Percentiles rank a stretch among this genome's conserved stretches.
Conservation (phyloP, 2,888 invertebrate species). For the Drosophila suboccidentalis region DNA sequence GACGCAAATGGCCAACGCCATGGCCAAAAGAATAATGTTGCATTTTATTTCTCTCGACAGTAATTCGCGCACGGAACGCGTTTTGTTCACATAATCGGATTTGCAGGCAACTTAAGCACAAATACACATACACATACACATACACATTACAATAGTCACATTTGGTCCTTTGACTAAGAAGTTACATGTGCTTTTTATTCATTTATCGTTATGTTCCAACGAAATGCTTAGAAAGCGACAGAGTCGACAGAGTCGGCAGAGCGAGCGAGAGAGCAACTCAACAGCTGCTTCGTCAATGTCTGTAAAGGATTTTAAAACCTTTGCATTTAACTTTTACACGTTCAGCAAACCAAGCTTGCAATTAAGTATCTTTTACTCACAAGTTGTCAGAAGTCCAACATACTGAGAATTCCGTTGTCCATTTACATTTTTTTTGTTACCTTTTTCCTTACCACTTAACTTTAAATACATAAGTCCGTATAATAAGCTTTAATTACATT, state of each 20-base stretch:
- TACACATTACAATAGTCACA: slow-evolving; percentile 40
- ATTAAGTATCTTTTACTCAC: slow-evolving; percentile 2
- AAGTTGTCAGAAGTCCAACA: background rate
- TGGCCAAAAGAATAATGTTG: slow-evolving; percentile 74
- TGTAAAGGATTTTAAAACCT: background rate
- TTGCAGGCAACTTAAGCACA: slow-evolving; percentile 38
- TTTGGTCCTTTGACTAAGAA: slow-evolving; percentile 37
- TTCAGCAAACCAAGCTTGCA: background rate
- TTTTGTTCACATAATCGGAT: slow-evolving; percentile 78
- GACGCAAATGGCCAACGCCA: slow-evolving; percentile 62
- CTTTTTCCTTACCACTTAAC: too few species aligned
- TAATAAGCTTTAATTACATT: too few species aligned
- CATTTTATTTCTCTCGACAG: slow-evolving; percentile 78
- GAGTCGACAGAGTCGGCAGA: too few species aligned
- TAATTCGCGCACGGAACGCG: slow-evolving; percentile 75
- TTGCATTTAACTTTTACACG: slow-evolving; percentile 1
- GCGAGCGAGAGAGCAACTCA: background rate
- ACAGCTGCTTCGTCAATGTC: slow-evolving; percentile 19
- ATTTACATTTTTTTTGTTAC: background rate
- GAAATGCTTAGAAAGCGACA: slow-evolving; percentile 23
- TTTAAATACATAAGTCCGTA: background rate
- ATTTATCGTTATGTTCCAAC: slow-evolving; percentile 33
- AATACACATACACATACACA: slow-evolving; percentile 23
- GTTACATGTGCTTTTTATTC: slow-evolving; percentile 51
- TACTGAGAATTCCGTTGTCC: background rate